A percentile compares a stretch with the other conserved stretches of the same genome.
phyloP scores from a whole-genome alignment of 2,797 vertebrate species.

The Coendou prehensilis region DNA sequence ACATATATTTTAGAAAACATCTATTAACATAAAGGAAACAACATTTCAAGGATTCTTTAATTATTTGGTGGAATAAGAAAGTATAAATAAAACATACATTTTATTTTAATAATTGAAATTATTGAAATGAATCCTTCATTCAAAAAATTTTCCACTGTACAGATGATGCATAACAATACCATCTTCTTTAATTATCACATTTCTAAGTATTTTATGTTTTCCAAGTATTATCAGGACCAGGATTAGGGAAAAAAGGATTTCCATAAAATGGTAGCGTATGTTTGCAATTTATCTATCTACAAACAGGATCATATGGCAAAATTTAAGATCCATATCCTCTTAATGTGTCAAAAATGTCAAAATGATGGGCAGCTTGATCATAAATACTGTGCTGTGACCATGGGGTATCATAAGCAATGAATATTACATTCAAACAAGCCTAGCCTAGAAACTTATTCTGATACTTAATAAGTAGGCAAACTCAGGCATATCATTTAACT shows the following conservation, averaged over 20 bases:
- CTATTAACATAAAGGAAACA: background rate
- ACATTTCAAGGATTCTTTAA: background rate
- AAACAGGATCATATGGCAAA: background rate
- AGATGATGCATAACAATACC: background rate
- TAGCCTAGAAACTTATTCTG: background rate
- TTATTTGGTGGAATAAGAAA: background rate
- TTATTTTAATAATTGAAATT: constrained; percentile 10
- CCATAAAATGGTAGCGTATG: background rate
- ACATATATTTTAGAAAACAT: constrained; percentile 5
- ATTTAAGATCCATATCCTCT: background rate
- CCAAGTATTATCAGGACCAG: background rate
- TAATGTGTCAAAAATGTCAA: background rate
- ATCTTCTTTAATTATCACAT: background rate
- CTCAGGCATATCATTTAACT: background rate
- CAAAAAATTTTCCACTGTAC: background rate
- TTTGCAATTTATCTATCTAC: background rate
- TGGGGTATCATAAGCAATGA: background rate
- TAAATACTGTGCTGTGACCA: background rate
- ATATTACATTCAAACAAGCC: background rate
- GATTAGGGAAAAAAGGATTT: constrained; percentile 32
- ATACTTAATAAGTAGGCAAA: background rate
- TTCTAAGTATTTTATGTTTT: constrained; percentile 7
- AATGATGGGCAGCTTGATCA: background rate
- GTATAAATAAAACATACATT: background rate
- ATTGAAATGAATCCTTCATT: background rate